Percentiles rank a stretch among this genome's conserved stretches.
phyloP scores from a whole-genome alignment of 2,888 invertebrate species.

The Calliphora vomitoria region DNA sequence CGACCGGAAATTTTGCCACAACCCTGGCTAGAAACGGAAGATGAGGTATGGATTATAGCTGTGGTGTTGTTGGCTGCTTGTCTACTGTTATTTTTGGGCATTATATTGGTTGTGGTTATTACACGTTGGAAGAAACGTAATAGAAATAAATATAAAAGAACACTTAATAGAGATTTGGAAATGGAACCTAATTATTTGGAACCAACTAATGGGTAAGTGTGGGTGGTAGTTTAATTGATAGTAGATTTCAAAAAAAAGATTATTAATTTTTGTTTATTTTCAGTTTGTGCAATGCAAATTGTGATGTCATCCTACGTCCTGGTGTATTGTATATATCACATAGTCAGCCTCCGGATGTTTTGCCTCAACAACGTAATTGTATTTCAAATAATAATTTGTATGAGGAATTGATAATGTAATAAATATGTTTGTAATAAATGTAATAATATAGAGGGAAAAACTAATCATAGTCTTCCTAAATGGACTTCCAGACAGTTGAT shows the following conservation, averaged over 20 bases:
- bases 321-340: background rate
- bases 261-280: background rate
- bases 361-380: background rate
- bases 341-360: background rate
- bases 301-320: background rate
- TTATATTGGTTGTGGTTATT: slow-evolving; percentile 70
- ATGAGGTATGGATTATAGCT: slow-evolving; percentile 70
- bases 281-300: background rate
- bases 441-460: too few species aligned
- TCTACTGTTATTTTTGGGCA: slow-evolving; percentile 75
- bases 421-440: background rate
- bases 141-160: background rate
- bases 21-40: slow-evolving; percentile 77
- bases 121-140: slow-evolving; percentile 69
- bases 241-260: too few species aligned
- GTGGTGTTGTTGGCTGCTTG: slow-evolving; percentile 74
- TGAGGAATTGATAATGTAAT: slow-evolving; percentile 39
- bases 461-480: too few species aligned
- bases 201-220: background rate
- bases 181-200: background rate
- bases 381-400: slow-evolving; percentile 17
- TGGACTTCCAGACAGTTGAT: too few species aligned
- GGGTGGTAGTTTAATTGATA: background rate
- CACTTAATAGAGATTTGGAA: background rate
- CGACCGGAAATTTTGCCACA: background rate